Base-by-base conservation (phyloP, 1,140 invertebrate species). In the Tyrophagus putrescentiae region DNA sequence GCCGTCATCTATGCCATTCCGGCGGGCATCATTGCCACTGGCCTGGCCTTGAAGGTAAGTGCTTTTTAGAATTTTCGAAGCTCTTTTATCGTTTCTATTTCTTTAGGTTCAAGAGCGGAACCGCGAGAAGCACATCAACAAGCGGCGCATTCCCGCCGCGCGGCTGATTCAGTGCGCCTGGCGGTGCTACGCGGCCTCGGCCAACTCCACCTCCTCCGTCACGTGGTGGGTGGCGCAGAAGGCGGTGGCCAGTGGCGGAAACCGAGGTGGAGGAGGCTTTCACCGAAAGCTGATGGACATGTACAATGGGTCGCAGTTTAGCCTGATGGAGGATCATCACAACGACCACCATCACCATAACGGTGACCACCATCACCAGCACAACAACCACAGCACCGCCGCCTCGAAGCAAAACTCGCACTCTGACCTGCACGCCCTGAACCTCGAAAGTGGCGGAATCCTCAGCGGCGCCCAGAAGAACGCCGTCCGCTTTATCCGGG, bases 31-130 rank as follows among this genome's bases (percentile, higher is more conserved):
- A 16, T 59, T 16, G 39, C 18, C 16, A 59, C 57, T 23, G 57
- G 57, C 18, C 34, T 59, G 23, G 57, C 57, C 31, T 23, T 59
- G 1, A 59, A 59, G 57, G 57, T 59, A 59, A 18, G n/a, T 31
- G 13, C n/a, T 39, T 39, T 39, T 39, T 39, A 13, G 36, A n/a
- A n/a, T 13, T 9, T 11, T 9, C 11, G 9, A 21, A 21, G 11
- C 11, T 11, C 9, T 11, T 11, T 21, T 9, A 11, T 11, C 9
- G 28, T 21, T 9, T 9, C 45, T 11, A 11, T 9, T 11, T 50
- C 9, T 50, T 21, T 16, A 59, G 57, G 39, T 59, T 13, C 39
- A 59, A 45, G 41, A 59, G 34, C 27, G 29, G 9, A n/a, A 45
- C 11, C 57, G 41, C 16, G 4, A 5, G 6, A 7, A 25, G 3